Evolutionary conservation across 1,140 invertebrate species (phyloP).

Genomic region (Euglossa dilemma): DNA sequence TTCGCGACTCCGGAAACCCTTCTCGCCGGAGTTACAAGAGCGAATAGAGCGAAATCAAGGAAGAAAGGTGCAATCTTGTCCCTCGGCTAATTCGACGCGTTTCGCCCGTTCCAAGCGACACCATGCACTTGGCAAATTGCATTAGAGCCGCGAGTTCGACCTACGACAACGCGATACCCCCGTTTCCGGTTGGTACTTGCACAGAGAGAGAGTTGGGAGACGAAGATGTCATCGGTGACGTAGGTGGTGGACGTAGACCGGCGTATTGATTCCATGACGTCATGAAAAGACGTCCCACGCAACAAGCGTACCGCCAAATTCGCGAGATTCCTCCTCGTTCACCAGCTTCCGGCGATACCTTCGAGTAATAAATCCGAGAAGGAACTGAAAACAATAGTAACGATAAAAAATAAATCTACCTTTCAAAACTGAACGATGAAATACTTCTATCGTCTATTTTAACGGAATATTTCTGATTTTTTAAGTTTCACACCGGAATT

Average conservation of each 20-base stretch:
- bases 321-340: background rate
- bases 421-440: too few species aligned
- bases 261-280: constrained; percentile 66
- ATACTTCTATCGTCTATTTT: too few species aligned
- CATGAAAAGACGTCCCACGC: constrained; percentile 44
- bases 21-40: background rate
- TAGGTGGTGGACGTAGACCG: constrained; percentile 23
- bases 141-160: constrained; percentile 5
- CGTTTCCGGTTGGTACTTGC: constrained; percentile 15
- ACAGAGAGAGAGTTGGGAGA: background rate
- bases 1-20: background rate
- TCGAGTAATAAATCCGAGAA: background rate
- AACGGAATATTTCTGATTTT: background rate
- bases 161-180: constrained; percentile 15
- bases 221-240: constrained; percentile 54
- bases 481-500: background rate
- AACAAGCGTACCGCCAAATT: constrained; percentile 23
- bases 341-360: background rate
- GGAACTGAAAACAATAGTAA: background rate
- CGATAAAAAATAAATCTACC: too few species aligned
- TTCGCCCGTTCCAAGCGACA: background rate
- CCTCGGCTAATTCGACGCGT: background rate
- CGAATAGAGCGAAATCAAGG: background rate
- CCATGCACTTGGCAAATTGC: background rate
- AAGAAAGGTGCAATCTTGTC: background rate